A percentile compares a stretch with the other conserved stretches of the same genome.
phyloP scores from a whole-genome alignment of 2,888 invertebrate genomes.

The Scrobipalpa costella region DNA sequence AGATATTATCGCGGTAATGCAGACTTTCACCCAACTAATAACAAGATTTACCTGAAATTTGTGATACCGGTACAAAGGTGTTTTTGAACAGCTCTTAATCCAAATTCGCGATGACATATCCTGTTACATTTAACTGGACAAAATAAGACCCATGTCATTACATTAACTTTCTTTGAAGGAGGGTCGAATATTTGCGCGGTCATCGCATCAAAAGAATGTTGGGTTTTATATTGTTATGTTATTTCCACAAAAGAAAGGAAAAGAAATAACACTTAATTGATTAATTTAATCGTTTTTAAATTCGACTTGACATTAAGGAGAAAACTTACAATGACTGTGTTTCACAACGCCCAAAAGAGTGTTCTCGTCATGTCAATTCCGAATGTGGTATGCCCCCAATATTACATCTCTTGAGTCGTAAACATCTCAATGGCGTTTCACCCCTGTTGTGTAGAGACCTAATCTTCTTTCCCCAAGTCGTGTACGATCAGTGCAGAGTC shows the following conservation, averaged over 20 bases:
- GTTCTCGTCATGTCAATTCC: not conserved
- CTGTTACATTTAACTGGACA: constrained; percentile 13
- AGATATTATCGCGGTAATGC: constrained; percentile 16
- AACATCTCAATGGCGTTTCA: constrained; percentile 24
- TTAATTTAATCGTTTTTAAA: not conserved
- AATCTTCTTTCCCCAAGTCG: constrained; percentile 61
- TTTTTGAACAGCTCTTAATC: constrained; percentile 21
- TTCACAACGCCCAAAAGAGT: not conserved
- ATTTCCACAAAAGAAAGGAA: not conserved
- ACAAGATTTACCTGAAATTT: constrained; percentile 10
- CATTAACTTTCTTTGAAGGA: constrained; percentile 20
- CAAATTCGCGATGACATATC: constrained; percentile 21
- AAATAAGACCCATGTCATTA: constrained; percentile 14
- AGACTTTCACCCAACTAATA: constrained; percentile 26
- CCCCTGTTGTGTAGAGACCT: constrained; percentile 46
- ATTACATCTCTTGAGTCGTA: constrained; percentile 21
- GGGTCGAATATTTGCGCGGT: constrained; percentile 20
- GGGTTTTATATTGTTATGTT: not conserved
- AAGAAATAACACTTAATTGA: constrained; percentile 2
- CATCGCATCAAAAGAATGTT: not conserved
- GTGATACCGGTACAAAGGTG: constrained; percentile 7
- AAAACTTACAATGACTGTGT: not conserved
- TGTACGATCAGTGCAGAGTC: constrained; percentile 54
- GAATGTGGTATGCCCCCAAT: not conserved
- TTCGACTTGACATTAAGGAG: no score